Base-by-base conservation (phyloP, 1,140 invertebrate genomes). In the Leptinotarsa lineolata region DNA sequence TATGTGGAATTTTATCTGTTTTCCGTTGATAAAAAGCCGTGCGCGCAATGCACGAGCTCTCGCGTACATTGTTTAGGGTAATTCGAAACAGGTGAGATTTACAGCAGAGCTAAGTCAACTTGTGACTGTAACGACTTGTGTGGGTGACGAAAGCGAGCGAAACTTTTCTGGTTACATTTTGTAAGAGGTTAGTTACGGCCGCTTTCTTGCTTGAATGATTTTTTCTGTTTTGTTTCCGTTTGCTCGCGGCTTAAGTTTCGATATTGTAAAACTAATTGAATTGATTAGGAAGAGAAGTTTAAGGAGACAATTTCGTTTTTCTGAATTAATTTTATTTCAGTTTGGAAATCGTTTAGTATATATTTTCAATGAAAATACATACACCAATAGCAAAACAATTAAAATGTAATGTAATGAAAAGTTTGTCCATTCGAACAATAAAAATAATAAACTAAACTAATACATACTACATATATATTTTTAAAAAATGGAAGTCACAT, bases 1-100 rank as follows among this genome's bases (percentile, higher is more conserved):
- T 58, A 59, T 20, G 76, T 77, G 73, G 74, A 77, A 71, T 76
- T 74, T 68, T 63, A 64, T 59, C 65, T 72, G 30, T 39, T 39
- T 73, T 66, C 75, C 77, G 77, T 79, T 66, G 54, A 72, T 73
- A 54, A 46, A 73, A 76, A 75, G 78, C 75, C 74, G 68, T 83
- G 83, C 83, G 83, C 82, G 81, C 82, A 84, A 83, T 83, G 83
- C 83, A 83, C 76, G 78, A 69, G 79, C 80, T 82, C 78, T 80
- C 81, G 81, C 82, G 83, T 77, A 76, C 75, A 75, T 80, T 77
- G 81, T 76, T 83, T 82, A 81, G 81, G 80, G 81, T 81, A 79
- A 74, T 73, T 77, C 15, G 20, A 76, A 75, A 79, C 82, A 84
- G 82, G 83, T 83, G 83, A 84, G 82, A 83, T 81, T 74, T n/a